Conservation (phyloP, 2,888 invertebrate species). For the Lasius platythorax region DNA sequence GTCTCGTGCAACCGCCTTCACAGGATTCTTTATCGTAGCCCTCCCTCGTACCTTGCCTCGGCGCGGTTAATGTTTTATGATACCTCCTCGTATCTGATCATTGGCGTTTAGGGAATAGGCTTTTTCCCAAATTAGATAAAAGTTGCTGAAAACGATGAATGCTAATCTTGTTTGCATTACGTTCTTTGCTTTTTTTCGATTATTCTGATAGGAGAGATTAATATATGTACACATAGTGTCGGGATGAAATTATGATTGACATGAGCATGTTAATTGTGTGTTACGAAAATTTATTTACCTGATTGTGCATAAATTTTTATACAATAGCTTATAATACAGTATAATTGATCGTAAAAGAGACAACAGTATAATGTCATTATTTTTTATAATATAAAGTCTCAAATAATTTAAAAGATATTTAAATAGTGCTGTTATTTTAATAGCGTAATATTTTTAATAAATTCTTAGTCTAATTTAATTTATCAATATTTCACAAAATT, state of each 20-base stretch:
- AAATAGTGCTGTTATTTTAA: neutral
- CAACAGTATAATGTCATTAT: neutral
- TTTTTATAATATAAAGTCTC: neutral
- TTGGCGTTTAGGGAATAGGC: neutral
- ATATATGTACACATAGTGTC: neutral
- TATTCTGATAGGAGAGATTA: neutral
- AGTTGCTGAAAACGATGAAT: neutral
- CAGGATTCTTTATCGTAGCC: neutral
- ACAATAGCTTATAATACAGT: neutral
- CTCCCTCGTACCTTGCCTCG: neutral
- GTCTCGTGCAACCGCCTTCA: neutral
- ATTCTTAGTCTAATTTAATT: neutral
- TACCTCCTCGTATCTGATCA: neutral
- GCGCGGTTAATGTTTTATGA: neutral
- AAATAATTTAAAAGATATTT: neutral
- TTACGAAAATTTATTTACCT: neutral
- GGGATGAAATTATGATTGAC: neutral
- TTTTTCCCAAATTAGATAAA: neutral
- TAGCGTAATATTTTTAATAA: neutral
- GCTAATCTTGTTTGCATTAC: neutral
- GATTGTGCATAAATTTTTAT: conserved; percentile 5
- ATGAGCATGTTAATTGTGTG: neutral
- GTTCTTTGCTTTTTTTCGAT: neutral
- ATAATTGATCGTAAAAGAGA: neutral
- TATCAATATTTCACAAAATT: neutral